Percentiles rank a stretch among this genome's conserved stretches.
phyloP scores from a whole-genome alignment of 2,888 invertebrate genomes.

The Philaethria dido region DNA sequence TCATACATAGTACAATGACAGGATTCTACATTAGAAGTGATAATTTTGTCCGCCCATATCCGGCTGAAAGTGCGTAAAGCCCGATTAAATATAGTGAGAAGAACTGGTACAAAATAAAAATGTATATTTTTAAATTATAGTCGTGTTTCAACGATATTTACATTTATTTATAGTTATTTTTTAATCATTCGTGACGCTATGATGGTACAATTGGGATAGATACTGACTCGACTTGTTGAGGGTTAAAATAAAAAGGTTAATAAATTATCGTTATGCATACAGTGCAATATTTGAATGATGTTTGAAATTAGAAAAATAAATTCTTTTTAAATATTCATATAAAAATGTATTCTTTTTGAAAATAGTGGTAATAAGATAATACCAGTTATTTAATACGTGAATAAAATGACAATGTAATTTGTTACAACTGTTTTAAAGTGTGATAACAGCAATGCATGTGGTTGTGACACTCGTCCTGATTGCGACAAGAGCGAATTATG shows the following conservation, averaged over 20 bases:
- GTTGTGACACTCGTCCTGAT: constrained; percentile 52
- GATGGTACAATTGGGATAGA: too few relatives aligned
- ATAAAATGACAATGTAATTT: background rate
- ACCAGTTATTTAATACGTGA: background rate
- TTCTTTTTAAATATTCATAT: background rate
- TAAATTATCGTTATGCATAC: too few relatives aligned
- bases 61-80: constrained; percentile 14
- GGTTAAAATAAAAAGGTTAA: too few relatives aligned
- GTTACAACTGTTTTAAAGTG: constrained; percentile 22
- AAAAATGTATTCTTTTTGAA: background rate
- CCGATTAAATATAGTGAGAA: constrained; percentile 13
- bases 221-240: too few relatives aligned
- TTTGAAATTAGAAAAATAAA: background rate
- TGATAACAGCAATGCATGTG: constrained; percentile 2
- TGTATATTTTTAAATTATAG: background rate
- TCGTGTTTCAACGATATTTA: background rate
- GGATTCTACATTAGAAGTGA: constrained; percentile 12
- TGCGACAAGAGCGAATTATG: constrained; percentile 67
- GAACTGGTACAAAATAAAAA: background rate
- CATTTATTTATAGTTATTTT: too few relatives aligned
- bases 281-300: too few relatives aligned
- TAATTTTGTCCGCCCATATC: constrained; percentile 12
- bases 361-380: background rate
- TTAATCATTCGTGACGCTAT: too few relatives aligned
- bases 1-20: background rate